Evolutionary conservation across 2,113 vertebrate species (phyloP), one percentile per base, ranked within the genome.

Genomic region (Xenus cinereus): DNA sequence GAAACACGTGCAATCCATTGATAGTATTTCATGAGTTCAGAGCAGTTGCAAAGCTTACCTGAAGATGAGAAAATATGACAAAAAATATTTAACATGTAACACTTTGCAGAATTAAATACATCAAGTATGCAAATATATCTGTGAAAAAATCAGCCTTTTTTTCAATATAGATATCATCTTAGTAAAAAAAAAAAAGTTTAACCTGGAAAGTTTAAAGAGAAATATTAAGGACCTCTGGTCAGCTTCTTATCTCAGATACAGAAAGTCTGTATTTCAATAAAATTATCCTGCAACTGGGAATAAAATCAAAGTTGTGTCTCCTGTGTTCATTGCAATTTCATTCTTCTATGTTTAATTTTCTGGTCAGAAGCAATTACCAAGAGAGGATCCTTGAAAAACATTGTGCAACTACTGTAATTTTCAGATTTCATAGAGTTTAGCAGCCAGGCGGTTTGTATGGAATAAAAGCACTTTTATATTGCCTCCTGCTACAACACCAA

Each of bases 401-500:
- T 67, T 75, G 26, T 84, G 51, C 26, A 57, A 89, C 87, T 85
- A 62, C 67, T 93, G 56, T 57, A 95, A 92, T 96, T 87, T 97
- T 93, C 81, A 53, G 54, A 96, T 95, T 97, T 92, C 35, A 45
- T 35, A 78, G 69, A 92, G 69, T 97, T 97, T 97, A 96, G 66
- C 91, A 85, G 60, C 67, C 91, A 95, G 97, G 56, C 32, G 57
- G 60, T 91, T 97, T 94, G 73, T 94, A 84, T 81, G 90, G 79
- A 95, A 97, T 96, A 97, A 94, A 89, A 94, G 32, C 76, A 89
- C 69, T 97, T 97, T 97, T 92, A 53, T 97, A 96, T 91, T 91
- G 74, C 87, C 87, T 96, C 87, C 96, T 95, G 92, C 95, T 96
- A 95, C 54, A 84, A 16, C 18, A 90, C 48, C 93, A 91, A 32